A percentile compares a stretch with the other conserved stretches of the same genome.
Evolutionary conservation across 2,113 vertebrate genomes (phyloP).

Genomic region (Sebastes schlegelii): DNA sequence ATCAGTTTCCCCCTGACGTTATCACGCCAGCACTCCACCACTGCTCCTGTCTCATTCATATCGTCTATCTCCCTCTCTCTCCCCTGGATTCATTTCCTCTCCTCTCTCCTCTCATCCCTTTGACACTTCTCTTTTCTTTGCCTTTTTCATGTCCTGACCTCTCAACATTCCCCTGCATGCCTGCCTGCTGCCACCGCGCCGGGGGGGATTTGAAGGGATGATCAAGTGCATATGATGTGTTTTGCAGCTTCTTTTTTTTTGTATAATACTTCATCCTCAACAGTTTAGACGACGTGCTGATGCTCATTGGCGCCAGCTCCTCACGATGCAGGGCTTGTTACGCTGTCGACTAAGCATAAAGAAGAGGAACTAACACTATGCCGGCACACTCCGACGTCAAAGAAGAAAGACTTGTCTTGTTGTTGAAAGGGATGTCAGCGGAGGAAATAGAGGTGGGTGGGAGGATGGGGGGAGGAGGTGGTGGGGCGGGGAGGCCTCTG

Average conservation of each 20-base stretch:
- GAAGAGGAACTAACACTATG: conserved; percentile 28
- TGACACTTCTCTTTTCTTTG: conserved; percentile 51
- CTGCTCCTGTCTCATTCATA: conserved; percentile 43
- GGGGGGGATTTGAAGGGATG: conserved; percentile 65
- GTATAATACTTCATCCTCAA: conserved; percentile 63
- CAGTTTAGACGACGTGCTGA: conserved; percentile 60
- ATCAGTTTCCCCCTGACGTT: conserved; percentile 62
- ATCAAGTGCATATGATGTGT: conserved; percentile 76
- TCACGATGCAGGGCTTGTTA: conserved; percentile 36
- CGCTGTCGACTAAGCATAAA: conserved; percentile 57
- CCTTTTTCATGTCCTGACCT: conserved; percentile 65
- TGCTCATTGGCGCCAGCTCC: conserved; percentile 30
- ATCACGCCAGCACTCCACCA: conserved; percentile 46
- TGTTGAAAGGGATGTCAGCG: conserved; percentile 59
- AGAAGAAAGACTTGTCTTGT: conserved; percentile 53
- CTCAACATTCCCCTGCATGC: conserved; percentile 66
- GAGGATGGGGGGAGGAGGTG: neutral
- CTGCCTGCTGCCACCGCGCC: conserved; percentile 48
- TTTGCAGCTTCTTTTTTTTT: conserved; percentile 60
- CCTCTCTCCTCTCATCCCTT: conserved; percentile 36
- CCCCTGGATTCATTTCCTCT: conserved; percentile 48
- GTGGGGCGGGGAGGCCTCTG: conserved; percentile 27
- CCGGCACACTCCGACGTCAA: conserved; percentile 30
- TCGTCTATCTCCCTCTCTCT: conserved; percentile 19
- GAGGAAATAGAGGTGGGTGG: conserved; percentile 23